These are phyloP conservation scores for Anolis apletophallus DNA, from an alignment of 2,797 vertebrate genomes.

Conservation along the genomic window DNA sequence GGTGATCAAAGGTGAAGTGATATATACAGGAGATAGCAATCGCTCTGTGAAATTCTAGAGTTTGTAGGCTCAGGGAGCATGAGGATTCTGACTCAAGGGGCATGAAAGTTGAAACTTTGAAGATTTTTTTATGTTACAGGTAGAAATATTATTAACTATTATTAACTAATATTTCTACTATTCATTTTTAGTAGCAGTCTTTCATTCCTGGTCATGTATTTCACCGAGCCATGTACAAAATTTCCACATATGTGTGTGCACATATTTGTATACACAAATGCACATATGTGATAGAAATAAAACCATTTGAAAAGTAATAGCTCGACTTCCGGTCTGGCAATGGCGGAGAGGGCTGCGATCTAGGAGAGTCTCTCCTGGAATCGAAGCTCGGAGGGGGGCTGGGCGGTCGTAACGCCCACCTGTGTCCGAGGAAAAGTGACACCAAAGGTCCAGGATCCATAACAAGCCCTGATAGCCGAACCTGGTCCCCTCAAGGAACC, in stretches of 20 bases:
- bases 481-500: too few species aligned
- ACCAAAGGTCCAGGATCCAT: too few species aligned
- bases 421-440: too few species aligned
- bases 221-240: not conserved
- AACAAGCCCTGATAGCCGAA: too few species aligned
- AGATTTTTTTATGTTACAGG: not conserved
- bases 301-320: not conserved
- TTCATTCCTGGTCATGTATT: not conserved
- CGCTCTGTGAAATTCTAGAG: not conserved
- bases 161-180: not conserved
- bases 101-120: not conserved
- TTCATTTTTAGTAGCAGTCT: not conserved
- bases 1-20: slow-evolving; percentile 9
- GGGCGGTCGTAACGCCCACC: too few species aligned
- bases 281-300: not conserved
- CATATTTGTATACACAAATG: not conserved
- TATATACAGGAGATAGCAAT: not conserved
- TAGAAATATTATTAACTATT: not conserved
- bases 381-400: too few species aligned
- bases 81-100: not conserved
- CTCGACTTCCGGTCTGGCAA: too few species aligned
- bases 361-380: too few species aligned
- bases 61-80: not conserved
- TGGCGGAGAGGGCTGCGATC: too few species aligned
- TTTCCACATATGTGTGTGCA: too few species aligned